Percentiles rank a stretch among this genome's conserved stretches.
These are phyloP conservation scores for Rhipidura dahli DNA, from an alignment of 2,113 vertebrate species.

Conservation along the genomic window DNA sequence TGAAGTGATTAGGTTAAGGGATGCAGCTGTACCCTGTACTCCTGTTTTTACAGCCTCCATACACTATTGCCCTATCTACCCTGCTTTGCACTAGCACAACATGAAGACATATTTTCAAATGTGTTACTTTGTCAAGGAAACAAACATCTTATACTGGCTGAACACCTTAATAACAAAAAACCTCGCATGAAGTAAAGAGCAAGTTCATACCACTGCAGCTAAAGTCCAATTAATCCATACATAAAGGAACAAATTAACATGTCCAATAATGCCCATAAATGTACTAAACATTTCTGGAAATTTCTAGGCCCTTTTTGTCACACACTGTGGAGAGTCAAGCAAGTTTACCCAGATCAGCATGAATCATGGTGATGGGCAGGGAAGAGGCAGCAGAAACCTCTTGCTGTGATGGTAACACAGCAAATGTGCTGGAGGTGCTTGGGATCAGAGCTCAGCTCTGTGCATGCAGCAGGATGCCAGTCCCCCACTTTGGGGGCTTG, in stretches of 20 bases:
- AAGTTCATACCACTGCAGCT: neutral
- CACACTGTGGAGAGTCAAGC: neutral
- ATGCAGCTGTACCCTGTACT: neutral
- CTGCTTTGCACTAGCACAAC: neutral
- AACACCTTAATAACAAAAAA: neutral
- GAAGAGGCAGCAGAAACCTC: neutral
- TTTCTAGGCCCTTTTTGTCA: neutral
- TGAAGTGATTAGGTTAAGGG: neutral
- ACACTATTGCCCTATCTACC: neutral
- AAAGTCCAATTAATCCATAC: neutral
- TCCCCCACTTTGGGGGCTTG: neutral
- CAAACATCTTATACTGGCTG: neutral
- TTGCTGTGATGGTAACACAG: neutral
- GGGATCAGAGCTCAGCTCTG: neutral
- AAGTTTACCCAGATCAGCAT: neutral
- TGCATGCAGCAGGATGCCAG: neutral
- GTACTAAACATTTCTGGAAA: neutral
- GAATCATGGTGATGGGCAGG: neutral
- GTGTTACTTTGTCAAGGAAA: neutral
- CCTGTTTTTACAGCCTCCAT: neutral
- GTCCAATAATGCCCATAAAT: neutral
- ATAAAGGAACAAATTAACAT: neutral
- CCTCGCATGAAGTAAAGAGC: neutral
- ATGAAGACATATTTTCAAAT: neutral
- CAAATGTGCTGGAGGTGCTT: accelerated